Conservation (phyloP, 2,888 invertebrate species). For the Tillus elongatus region DNA sequence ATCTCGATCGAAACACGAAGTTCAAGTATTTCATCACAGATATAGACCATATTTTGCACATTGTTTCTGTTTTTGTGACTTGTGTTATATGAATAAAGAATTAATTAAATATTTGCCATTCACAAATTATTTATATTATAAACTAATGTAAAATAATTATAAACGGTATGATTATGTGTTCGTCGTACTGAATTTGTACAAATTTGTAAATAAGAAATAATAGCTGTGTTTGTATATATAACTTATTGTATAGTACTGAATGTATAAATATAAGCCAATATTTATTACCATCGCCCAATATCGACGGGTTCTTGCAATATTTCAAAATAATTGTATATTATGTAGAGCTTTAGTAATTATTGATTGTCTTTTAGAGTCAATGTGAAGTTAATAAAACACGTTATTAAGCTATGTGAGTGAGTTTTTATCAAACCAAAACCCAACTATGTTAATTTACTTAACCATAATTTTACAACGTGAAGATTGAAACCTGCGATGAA, state of each 20-base stretch:
- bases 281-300: conserved; percentile 29
- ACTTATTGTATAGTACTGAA: not conserved
- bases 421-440: too few species aligned
- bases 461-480: too few species aligned
- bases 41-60: not conserved
- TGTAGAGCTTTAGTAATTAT: conserved; percentile 1
- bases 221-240: conserved; percentile 1
- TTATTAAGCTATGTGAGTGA: too few species aligned
- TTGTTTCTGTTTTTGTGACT: too few species aligned
- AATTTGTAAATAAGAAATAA: not conserved
- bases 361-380: not conserved
- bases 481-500: too few species aligned
- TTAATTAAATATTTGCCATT: too few species aligned
- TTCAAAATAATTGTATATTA: conserved; percentile 16
- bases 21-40: not conserved
- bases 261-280: conserved; percentile 13
- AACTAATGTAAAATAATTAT: too few species aligned
- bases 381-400: conserved; percentile 3
- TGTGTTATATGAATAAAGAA: too few species aligned
- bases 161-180: too few species aligned
- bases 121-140: too few species aligned
- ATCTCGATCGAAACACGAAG: not conserved
- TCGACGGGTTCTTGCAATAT: conserved; percentile 40
- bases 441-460: too few species aligned
- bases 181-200: not conserved